Conservation (phyloP, 1,140 invertebrate species). For the Laupala kohalensis region DNA sequence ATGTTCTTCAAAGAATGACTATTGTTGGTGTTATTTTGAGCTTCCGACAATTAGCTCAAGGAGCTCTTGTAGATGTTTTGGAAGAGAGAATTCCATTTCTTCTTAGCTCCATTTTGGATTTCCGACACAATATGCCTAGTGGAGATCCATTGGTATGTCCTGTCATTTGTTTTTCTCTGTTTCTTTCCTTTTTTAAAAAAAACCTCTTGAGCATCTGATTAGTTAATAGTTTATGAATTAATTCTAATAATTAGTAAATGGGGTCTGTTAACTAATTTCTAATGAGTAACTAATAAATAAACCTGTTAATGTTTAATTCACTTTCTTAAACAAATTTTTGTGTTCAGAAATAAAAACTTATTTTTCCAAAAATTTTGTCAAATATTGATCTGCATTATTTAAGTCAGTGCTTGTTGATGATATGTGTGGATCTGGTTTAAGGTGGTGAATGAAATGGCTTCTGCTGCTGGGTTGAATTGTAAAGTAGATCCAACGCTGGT, state of each 20-base stretch:
- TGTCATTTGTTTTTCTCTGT: neutral
- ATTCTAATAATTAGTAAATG: neutral
- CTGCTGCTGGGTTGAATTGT: conserved; percentile 81
- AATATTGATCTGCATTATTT: too few relatives aligned
- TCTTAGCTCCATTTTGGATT: conserved; percentile 86
- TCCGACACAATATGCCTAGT: conserved; percentile 81
- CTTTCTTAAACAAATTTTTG: too few relatives aligned
- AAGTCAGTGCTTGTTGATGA: too few relatives aligned
- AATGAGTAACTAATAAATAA: too few relatives aligned
- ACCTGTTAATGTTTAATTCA: too few relatives aligned
- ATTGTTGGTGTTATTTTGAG: conserved; percentile 96
- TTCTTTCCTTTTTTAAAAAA: neutral
- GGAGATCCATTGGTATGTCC: conserved; percentile 69
- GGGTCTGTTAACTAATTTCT: too few relatives aligned
- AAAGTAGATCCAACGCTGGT: conserved; percentile 92
- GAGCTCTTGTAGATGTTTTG: conserved; percentile 84
- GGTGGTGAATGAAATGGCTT: conserved; percentile 93
- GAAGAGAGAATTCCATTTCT: conserved; percentile 94
- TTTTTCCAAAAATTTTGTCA: too few relatives aligned
- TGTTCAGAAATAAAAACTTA: too few relatives aligned
- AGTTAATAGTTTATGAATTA: neutral
- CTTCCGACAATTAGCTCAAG: conserved; percentile 85
- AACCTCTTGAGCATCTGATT: neutral
- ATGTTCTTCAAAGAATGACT: conserved; percentile 89
- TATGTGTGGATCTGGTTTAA: too few relatives aligned